Base-by-base conservation (phyloP, 2,888 invertebrate genomes). In the Apoderus coryli region DNA sequence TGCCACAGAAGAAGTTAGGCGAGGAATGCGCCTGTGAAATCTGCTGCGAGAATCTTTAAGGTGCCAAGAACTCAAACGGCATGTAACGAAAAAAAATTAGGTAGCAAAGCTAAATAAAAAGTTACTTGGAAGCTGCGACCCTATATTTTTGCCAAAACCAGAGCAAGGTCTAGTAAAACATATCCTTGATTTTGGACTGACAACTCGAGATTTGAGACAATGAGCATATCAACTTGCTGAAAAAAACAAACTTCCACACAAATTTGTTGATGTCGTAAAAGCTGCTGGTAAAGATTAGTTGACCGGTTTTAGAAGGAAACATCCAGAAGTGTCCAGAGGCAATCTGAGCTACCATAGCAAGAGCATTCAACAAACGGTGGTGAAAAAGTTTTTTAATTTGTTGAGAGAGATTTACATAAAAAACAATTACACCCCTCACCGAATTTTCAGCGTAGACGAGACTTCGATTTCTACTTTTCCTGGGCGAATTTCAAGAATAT, bases 371-470 rank as follows among this genome's bases (percentile, higher is more conserved):
- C 15, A 7, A 25, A 16, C 25, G 13, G 31, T 16, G 9, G 16
- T 31, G 14, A 25, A 16, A 22, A 24, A 29, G n/a, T 29, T 29
- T 19, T 29, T 16, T 11, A 29, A 29, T 16, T n/a, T 22, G 6
- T 19, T 19, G 19, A 19, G n/a, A 19, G n/a, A 19, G 7, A n/a
- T 19, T 19, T 19, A 6, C 7, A 6, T 7, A 19, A 19, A 19
- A n/a, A 7, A 19, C n/a, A 19, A 7, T 19, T 19, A 7, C n/a
- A 6, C 19, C 6, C 26, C 30, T 31, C 34, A 34, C 25, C 26
- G 27, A 19, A n/a, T n/a, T 22, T 30, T 19, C 22, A 34, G 27
- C 16, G 34, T 31, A 19, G 34, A 34, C 24, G 23, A 34, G 26
- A 34, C 22, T 22, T 34, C 26, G 6, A 16, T 34, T 5, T 25